Evolutionary conservation across 2,888 invertebrate species (phyloP), one percentile per base, ranked within the genome.

Genomic region (Tetanocera ferruginea): DNA sequence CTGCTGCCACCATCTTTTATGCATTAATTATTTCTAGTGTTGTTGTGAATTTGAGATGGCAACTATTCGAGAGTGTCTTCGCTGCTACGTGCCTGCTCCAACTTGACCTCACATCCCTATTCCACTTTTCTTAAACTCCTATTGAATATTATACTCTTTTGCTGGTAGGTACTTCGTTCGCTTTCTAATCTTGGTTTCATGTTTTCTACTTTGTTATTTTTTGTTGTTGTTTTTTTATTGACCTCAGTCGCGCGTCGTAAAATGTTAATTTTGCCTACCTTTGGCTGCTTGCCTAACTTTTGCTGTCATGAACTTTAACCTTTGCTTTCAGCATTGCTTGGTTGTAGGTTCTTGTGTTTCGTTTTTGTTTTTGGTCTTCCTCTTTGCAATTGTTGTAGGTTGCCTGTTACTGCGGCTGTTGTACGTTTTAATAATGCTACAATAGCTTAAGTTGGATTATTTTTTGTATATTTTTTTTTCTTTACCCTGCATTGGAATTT

Each of bases 251-350:
- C 19, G 25, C 70, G 23, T 70, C 70, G 70, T 71, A 55, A 71
- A 71, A 71, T 71, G 71, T 28, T 55, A 71, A 71, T 71, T 71
- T 71, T 17, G 25, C 43, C 69, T 51, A 25, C 34, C 55, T 72
- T 72, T 5, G 31, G 17, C 37, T 55, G 6, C 55, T 11, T 23
- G 6, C 55, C 23, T 23, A 9, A 23, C 55, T 55, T n/a, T 55
- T 23, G 19, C 19, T 52, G n/a, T 34, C 19, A 23, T 55, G 72
- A 72, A 57, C 72, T 72, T 34, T 34, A 34, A 72, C 72, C 72
- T 72, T 69, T 11, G 43, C 43, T 43, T 60, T 25, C 37, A 37
- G 11, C 19, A 34, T 49, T 25, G 51, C 4, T 14, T 28, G 52
- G 34, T n/a, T 14, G 31, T n/a, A 8, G 28, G 5, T 52, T 49